Evolutionary conservation across 2,888 invertebrate species (phyloP).

Genomic region (Ornithoptera priamus): DNA sequence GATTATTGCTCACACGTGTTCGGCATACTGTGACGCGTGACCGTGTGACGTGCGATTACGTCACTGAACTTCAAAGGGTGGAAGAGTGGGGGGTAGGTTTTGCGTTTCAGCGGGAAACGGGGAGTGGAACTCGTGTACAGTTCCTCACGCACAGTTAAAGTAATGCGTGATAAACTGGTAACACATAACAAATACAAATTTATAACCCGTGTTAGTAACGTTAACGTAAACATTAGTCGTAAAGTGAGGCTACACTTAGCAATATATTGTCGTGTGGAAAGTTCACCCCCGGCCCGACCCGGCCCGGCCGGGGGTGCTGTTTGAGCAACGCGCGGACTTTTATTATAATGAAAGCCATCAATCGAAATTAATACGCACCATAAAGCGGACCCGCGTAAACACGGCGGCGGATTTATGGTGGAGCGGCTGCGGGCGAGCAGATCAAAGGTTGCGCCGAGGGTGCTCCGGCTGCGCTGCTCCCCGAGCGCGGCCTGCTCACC

Average conservation of each 20-base stretch:
- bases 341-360: conserved; percentile 30
- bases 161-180: background rate
- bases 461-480: no score
- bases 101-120: no score
- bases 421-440: conserved; percentile 28
- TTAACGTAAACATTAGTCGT: conserved; percentile 8
- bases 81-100: no score
- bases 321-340: conserved; percentile 26
- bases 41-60: no score
- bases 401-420: conserved; percentile 26
- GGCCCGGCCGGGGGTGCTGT: background rate
- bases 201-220: background rate
- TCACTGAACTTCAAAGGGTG: no score
- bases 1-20: no score
- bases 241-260: background rate
- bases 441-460: conserved; percentile 37
- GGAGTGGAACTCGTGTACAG: background rate
- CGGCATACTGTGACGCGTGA: no score
- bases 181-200: conserved; percentile 5
- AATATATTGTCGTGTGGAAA: background rate
- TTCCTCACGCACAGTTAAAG: background rate
- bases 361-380: conserved; percentile 30
- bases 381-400: conserved; percentile 30
- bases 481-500: conserved; percentile 22
- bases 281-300: no score